phyloP scores from a whole-genome alignment of 2,113 vertebrate genomes.

The Pheucticus melanocephalus region DNA sequence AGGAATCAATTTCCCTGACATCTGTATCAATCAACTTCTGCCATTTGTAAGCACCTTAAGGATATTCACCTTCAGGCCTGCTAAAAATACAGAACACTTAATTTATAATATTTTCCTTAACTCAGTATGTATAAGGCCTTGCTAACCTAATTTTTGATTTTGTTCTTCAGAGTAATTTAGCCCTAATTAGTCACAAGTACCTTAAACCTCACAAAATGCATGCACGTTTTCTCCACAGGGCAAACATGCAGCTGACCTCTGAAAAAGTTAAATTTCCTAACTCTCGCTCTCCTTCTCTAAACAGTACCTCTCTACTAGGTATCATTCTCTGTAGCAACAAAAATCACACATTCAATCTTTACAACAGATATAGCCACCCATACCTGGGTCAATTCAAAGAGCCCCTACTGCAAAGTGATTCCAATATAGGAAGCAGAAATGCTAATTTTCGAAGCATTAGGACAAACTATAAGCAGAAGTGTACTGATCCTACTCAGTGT shows the following conservation, averaged over 20 bases:
- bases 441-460: neutral
- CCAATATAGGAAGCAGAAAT: neutral
- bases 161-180: neutral
- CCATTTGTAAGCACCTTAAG: neutral
- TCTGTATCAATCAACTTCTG: neutral
- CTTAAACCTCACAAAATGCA: neutral
- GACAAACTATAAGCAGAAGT: neutral
- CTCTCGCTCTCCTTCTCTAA: neutral
- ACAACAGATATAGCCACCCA: rapidly evolving
- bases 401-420: neutral
- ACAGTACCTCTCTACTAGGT: neutral
- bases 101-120: neutral
- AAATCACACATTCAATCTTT: neutral
- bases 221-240: neutral
- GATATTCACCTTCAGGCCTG: neutral
- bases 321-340: neutral
- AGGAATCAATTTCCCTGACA: neutral
- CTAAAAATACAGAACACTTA: neutral
- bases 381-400: neutral
- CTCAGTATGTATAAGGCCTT: neutral
- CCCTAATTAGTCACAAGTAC: neutral
- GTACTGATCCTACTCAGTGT: neutral
- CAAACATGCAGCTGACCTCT: neutral
- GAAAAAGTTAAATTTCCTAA: neutral
- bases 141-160: neutral